Percentiles rank a stretch among this genome's conserved stretches.
Conservation (phyloP, 2,888 invertebrate species). For the Yponomeuta sedellus region DNA sequence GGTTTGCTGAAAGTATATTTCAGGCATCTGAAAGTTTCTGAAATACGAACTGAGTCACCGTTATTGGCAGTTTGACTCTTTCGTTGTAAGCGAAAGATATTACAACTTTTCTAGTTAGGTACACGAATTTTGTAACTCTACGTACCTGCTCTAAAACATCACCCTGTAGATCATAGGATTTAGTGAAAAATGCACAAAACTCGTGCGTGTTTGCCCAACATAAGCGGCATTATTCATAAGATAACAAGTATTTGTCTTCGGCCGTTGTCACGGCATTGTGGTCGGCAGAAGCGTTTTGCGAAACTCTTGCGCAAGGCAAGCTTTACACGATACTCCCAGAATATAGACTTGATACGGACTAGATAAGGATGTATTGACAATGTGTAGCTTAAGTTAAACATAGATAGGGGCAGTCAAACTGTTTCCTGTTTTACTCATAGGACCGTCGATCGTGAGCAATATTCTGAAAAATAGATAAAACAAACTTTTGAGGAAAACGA, state of each 20-base stretch:
- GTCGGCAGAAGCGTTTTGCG: constrained; percentile 64
- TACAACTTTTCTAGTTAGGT: not conserved
- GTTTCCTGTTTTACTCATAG: not conserved
- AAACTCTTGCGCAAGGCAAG: constrained; percentile 59
- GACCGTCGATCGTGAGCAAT: not conserved
- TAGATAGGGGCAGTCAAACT: not conserved
- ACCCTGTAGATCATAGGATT: constrained; percentile 10
- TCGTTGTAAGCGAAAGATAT: too few relatives aligned
- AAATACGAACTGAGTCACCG: too few relatives aligned
- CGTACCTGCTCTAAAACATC: not conserved
- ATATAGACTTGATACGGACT: constrained; percentile 36
- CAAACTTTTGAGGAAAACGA: not conserved
- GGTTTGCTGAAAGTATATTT: too few relatives aligned
- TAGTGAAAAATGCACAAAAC: constrained; percentile 56
- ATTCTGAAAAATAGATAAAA: not conserved
- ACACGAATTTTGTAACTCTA: not conserved
- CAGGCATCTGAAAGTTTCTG: too few relatives aligned
- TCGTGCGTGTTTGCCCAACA: constrained; percentile 65
- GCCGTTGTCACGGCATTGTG: constrained; percentile 58
- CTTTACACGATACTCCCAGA: constrained; percentile 37
- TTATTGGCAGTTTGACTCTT: too few relatives aligned
- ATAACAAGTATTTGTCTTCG: constrained; percentile 73
- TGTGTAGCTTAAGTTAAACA: constrained; percentile 2
- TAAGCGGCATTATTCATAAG: constrained; percentile 76
- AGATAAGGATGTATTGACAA: constrained; percentile 35